Percentiles rank a stretch among this genome's conserved stretches.
phyloP scores from a whole-genome alignment of 2,797 vertebrate genomes.

The Catostomus latipinnis region DNA sequence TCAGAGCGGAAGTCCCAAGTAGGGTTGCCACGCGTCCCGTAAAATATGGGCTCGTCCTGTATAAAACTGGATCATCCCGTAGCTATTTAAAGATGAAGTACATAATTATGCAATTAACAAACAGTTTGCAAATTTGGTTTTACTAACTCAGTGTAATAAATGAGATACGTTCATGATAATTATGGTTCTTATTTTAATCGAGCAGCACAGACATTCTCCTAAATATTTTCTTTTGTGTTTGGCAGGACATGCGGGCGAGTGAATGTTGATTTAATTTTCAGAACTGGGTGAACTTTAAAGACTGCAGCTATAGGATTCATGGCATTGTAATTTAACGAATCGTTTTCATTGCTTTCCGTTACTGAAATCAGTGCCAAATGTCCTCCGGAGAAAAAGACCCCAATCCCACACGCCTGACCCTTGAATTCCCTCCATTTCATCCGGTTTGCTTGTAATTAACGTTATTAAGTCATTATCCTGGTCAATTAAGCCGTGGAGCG shows the following conservation, averaged over 20 bases:
- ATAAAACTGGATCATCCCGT: no score
- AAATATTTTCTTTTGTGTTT: no score
- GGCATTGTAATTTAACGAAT: conserved; percentile 23
- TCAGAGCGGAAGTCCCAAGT: no score
- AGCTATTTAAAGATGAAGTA: no score
- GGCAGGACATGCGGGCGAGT: background rate
- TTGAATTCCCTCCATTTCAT: background rate
- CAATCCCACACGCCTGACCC: background rate
- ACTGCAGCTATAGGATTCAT: background rate
- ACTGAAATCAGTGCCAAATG: conserved; percentile 22
- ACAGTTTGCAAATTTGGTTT: no score
- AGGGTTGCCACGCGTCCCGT: no score
- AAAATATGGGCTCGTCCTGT: no score
- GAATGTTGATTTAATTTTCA: background rate
- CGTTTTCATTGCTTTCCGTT: background rate
- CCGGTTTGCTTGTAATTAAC: conserved; percentile 39
- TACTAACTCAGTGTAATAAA: no score
- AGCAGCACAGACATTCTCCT: no score
- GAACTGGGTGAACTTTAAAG: background rate
- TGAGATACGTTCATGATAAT: no score
- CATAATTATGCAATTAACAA: no score
- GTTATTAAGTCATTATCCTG: conserved; percentile 57
- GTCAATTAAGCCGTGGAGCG: conserved; percentile 30
- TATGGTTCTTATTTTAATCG: no score
- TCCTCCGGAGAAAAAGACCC: background rate